Percentiles rank a stretch among this genome's conserved stretches.
Evolutionary conservation across 64 coral and sea anemone species (phyloP).

Genomic region (Stichodactyla helianthus): DNA sequence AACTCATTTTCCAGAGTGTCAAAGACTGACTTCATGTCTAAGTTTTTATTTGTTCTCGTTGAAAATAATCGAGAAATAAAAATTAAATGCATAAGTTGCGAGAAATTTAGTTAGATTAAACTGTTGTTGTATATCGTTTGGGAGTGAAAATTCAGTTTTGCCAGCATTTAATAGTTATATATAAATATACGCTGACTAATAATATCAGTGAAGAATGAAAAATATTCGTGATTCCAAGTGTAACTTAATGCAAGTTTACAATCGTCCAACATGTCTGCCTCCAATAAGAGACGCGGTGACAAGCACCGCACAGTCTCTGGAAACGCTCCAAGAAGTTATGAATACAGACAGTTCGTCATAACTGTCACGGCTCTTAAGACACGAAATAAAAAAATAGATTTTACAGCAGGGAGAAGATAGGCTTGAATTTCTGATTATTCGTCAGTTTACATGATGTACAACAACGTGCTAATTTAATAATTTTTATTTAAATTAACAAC

Average conservation of each 20-base stretch:
- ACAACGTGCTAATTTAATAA: neutral
- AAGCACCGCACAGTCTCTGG: neutral
- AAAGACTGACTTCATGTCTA: neutral
- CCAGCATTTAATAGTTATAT: neutral
- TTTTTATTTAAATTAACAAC: neutral
- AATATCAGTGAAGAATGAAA: neutral
- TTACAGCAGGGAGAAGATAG: neutral
- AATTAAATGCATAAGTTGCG: too few species aligned
- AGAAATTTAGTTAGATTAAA: neutral
- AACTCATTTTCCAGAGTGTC: conserved; percentile 1
- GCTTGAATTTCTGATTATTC: neutral
- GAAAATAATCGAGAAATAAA: neutral
- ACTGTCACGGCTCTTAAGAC: neutral
- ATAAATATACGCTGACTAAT: neutral
- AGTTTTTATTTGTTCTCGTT: neutral
- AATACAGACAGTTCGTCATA: neutral
- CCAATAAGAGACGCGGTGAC: neutral
- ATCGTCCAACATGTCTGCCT: neutral
- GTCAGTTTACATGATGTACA: neutral
- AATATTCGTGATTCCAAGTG: neutral
- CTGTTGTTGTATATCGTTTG: neutral
- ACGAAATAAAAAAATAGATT: neutral
- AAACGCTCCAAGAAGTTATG: neutral
- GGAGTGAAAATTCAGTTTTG: neutral
- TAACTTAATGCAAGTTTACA: conserved; percentile 9